Evolutionary conservation across 2,113 vertebrate genomes (phyloP).

Genomic region (Anseranas semipalmata): DNA sequence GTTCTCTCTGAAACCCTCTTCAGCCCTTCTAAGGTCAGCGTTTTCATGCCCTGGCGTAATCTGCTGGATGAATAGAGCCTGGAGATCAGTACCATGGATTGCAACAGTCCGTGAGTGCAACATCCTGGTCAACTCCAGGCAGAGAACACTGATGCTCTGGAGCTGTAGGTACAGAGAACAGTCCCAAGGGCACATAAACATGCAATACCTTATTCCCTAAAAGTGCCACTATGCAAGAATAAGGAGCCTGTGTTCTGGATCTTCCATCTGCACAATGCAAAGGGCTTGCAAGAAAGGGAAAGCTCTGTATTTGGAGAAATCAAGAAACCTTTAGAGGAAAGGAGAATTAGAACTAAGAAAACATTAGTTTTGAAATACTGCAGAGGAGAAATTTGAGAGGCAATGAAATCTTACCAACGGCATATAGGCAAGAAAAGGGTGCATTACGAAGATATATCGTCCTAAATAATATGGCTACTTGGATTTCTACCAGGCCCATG

Average conservation of each 20-base stretch:
- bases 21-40: background rate
- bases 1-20: background rate
- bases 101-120: background rate
- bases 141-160: background rate
- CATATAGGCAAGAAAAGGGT: fast-evolving
- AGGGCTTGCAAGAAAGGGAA: background rate
- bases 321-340: background rate
- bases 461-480: background rate
- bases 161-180: background rate
- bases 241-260: background rate
- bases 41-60: background rate
- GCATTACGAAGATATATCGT: background rate
- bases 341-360: background rate
- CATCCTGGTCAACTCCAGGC: background rate
- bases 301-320: background rate
- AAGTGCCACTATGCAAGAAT: background rate
- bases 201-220: background rate
- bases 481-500: background rate
- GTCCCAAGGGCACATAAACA: background rate
- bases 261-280: background rate
- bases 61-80: background rate
- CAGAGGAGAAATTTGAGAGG: background rate
- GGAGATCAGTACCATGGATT: background rate
- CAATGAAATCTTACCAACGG: background rate
- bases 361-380: background rate